Conservation (phyloP, 2,113 vertebrate species). For the Tragulus kanchil region DNA sequence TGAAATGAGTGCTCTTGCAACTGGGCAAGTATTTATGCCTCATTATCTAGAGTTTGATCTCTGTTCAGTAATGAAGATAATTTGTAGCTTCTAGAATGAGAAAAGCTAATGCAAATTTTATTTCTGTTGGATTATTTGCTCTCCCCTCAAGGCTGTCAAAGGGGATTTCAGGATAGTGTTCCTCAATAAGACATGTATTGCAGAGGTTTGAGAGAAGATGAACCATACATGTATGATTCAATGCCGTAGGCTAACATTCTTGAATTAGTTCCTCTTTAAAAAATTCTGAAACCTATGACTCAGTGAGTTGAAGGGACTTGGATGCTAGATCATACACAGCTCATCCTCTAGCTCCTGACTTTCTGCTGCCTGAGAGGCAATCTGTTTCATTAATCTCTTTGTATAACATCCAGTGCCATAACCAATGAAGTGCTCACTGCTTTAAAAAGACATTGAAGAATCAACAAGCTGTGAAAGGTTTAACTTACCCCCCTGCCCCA, state of each 20-base stretch:
- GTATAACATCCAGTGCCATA: neutral
- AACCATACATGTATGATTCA: neutral
- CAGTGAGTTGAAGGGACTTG: neutral
- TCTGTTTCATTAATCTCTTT: conserved; percentile 21
- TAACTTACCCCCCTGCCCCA: neutral
- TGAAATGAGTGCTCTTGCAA: conserved; percentile 7
- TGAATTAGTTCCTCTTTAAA: conserved; percentile 8
- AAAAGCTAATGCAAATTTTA: conserved; percentile 39
- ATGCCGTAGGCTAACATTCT: neutral
- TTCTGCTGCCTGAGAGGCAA: neutral
- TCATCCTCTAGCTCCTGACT: neutral
- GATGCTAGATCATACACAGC: neutral
- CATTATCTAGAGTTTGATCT: neutral
- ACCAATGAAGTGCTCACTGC: neutral
- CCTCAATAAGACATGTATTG: neutral
- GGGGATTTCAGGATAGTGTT: neutral
- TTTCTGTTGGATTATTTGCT: conserved; percentile 40
- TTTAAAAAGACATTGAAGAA: neutral
- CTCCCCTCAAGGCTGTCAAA: neutral
- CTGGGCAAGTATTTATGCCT: conserved; percentile 11
- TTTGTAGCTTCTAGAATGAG: conserved; percentile 21
- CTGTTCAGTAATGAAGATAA: conserved; percentile 45
- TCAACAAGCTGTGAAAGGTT: conserved; percentile 34
- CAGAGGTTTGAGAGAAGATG: neutral
- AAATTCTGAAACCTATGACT: conserved; percentile 8